Evolutionary conservation across 2,888 invertebrate species (phyloP).

Genomic region (Sepioteuthis lessoniana): DNA sequence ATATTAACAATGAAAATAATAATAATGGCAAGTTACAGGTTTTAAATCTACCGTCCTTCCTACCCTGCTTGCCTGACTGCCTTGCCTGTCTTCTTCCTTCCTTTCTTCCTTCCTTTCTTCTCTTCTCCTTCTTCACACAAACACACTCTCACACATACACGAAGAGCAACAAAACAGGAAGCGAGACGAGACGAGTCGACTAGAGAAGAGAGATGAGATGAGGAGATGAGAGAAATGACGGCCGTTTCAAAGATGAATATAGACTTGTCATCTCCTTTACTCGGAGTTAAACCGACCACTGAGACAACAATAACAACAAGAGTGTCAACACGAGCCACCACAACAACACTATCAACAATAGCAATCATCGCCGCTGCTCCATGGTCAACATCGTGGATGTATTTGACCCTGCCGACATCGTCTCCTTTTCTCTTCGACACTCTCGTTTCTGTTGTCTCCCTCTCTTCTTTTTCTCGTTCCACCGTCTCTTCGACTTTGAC

Average conservation of each 20-base stretch:
- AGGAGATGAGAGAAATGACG: neutral
- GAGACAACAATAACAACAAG: neutral
- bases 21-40: constrained; percentile 33
- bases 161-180: neutral
- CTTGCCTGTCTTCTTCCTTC: neutral
- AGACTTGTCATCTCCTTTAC: neutral
- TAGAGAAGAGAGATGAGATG: neutral
- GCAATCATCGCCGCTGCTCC: neutral
- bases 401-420: neutral
- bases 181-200: constrained; percentile 13
- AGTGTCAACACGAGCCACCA: neutral
- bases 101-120: neutral
- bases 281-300: neutral
- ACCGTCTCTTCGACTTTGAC: neutral
- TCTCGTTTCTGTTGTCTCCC: neutral
- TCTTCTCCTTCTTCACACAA: neutral
- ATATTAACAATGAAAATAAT: neutral
- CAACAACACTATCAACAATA: neutral
- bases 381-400: neutral
- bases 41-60: neutral
- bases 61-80: neutral
- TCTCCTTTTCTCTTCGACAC: neutral
- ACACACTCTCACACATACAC: neutral
- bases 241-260: constrained; percentile 2
- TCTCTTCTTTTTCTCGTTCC: neutral